Percentiles rank a stretch among this genome's conserved stretches.
These are phyloP conservation scores for Microcaecilia unicolor DNA, from an alignment of 2,797 vertebrate genomes.

Conservation along the genomic window DNA sequence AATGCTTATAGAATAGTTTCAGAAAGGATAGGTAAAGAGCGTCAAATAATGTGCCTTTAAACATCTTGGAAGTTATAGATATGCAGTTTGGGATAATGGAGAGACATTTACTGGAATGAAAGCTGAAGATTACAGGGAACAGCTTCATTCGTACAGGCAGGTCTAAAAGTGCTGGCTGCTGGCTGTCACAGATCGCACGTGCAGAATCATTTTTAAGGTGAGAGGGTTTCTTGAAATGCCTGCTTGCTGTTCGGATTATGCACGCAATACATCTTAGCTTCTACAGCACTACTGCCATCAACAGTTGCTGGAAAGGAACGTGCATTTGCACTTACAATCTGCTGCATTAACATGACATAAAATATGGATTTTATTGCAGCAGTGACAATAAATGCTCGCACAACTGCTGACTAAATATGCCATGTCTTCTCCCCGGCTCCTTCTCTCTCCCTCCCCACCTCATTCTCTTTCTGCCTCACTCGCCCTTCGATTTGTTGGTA, in stretches of 20 bases:
- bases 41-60: conserved; percentile 27
- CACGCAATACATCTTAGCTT: conserved; percentile 27
- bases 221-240: conserved; percentile 31
- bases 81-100: conserved; percentile 26
- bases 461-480: not conserved
- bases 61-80: conserved; percentile 36
- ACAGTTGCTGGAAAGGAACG: conserved; percentile 38
- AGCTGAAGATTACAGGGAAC: conserved; percentile 40
- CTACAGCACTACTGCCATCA: conserved; percentile 32
- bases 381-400: conserved; percentile 46
- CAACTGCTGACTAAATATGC: conserved; percentile 27
- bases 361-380: conserved; percentile 67
- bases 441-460: conserved; percentile 2
- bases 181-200: conserved; percentile 45
- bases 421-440: too few species aligned
- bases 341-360: conserved; percentile 57
- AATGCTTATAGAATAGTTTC: too few species aligned
- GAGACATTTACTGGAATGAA: conserved; percentile 46
- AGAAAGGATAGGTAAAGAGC: conserved; percentile 4
- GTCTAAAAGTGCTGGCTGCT: conserved; percentile 36
- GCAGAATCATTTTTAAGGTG: conserved; percentile 27
- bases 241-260: conserved; percentile 21
- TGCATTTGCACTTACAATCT: conserved; percentile 37
- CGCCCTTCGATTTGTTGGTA: too few species aligned
- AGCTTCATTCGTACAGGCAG: conserved; percentile 36